Evolutionary conservation across 2,797 vertebrate species (phyloP), one percentile per base, ranked within the genome.

Genomic region (Mormyrops boulengeri): DNA sequence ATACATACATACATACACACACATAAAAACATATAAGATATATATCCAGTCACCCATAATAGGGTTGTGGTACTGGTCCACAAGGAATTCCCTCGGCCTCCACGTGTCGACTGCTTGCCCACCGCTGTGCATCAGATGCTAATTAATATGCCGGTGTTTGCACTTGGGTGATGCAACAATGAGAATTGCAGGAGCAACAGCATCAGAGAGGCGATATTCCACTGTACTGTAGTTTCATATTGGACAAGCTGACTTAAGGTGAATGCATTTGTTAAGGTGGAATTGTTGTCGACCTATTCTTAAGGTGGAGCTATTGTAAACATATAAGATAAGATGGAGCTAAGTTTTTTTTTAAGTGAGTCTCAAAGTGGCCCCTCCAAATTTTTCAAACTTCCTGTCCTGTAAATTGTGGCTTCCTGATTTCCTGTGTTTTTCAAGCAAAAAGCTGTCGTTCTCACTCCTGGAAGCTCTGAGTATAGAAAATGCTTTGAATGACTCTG

Each of bases 1-100:
- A 92, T 91, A 91, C 90, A 88, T 91, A 93, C 89, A 93, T 90
- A 94, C 93, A 93, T 0, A 60, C n/a, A 60, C 4, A 60, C n/a
- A 62, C 60, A 62, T n/a, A n/a, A 22, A 26, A 22, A 38, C 41
- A 55, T 34, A 52, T 22, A 19, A 12, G 19, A 60, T 11, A 11
- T 49, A 52, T 14, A 55, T 73, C 17, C 22, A 55, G 73, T 53
- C 26, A 80, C 19, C 14, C 34, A 49, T 17, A 34, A 17, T 66
- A 19, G 87, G 19, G 41, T 88, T 50, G 88, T 62, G 80, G 38
- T 62, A 53, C 85, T 89, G 89, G 82, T 87, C 89, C 91, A 62
- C 19, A 22, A 90, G 90, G 77, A 89, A 50, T 85, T 82, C 60
- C 22, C 60, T 60, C 73, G 11, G 57, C 26, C 82, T 62, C 62